These are phyloP conservation scores for Podarcis lilfordi DNA, from an alignment of 2,797 vertebrate genomes.

Conservation along the genomic window DNA sequence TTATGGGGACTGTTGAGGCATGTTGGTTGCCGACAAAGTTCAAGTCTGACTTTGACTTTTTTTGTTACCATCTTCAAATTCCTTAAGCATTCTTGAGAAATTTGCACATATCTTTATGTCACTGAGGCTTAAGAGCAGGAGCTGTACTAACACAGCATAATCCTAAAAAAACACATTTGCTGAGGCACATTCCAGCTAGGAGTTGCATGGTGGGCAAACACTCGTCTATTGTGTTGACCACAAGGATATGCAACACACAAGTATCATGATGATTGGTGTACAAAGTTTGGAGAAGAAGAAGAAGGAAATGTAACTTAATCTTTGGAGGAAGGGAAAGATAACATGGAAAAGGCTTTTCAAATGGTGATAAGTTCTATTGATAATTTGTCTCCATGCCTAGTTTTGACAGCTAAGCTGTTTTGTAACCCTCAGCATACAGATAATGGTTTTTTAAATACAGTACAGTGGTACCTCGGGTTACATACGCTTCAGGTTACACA, in stretches of 20 bases:
- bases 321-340: neutral
- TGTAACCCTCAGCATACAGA: neutral
- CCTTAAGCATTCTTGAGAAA: neutral
- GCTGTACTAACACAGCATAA: neutral
- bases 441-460: neutral
- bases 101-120: neutral
- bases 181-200: neutral
- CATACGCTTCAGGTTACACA: too few species aligned
- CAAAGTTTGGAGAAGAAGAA: neutral
- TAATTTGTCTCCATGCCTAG: neutral
- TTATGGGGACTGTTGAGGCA: neutral
- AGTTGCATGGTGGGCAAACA: neutral
- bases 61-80: neutral
- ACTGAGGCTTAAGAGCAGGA: neutral
- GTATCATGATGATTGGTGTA: neutral
- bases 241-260: neutral
- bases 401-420: neutral
- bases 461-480: too few species aligned
- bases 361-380: neutral
- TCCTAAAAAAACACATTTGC: neutral
- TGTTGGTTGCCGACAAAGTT: neutral
- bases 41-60: neutral
- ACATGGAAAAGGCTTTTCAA: neutral
- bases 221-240: neutral
- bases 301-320: neutral